phyloP scores from a whole-genome alignment of 2,888 invertebrate species.

The Ectemnius cavifrons region DNA sequence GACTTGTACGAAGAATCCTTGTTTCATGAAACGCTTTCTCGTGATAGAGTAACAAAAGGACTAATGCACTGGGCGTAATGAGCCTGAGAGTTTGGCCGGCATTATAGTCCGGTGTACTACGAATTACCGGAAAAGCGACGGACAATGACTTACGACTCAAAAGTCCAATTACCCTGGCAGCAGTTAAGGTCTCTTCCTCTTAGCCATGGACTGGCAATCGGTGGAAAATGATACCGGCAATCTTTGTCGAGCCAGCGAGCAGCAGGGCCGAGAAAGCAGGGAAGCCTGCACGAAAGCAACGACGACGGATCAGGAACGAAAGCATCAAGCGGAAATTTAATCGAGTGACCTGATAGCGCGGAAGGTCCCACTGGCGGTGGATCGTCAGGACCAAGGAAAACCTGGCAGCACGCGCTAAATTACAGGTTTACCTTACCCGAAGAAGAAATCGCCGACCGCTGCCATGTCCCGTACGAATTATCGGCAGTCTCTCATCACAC shows the following conservation, averaged over 20 bases:
- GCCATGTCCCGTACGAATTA: conserved; percentile 39
- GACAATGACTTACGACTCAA: background rate
- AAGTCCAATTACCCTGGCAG: conserved; percentile 6
- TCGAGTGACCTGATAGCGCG: conserved; percentile 16
- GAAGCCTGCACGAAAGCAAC: background rate
- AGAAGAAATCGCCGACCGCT: conserved; percentile 18
- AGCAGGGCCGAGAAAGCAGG: background rate
- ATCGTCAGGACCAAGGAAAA: conserved; percentile 25
- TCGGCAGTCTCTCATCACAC: conserved; percentile 33
- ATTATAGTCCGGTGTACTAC: too few relatives aligned
- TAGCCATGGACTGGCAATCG: conserved; percentile 18
- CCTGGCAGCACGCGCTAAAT: conserved; percentile 31
- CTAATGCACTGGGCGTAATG: too few relatives aligned
- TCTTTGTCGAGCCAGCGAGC: conserved; percentile 1
- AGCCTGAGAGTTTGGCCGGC: too few relatives aligned
- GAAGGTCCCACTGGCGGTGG: conserved; percentile 7
- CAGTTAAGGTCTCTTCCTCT: background rate
- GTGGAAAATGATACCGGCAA: conserved; percentile 29
- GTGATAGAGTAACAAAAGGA: too few relatives aligned
- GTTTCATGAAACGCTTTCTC: too few relatives aligned
- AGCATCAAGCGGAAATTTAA: conserved; percentile 40
- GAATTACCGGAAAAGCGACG: too few relatives aligned
- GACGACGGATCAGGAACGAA: conserved; percentile 22
- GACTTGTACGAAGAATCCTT: too few relatives aligned
- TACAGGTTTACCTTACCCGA: conserved; percentile 16